Base-by-base conservation (phyloP, 2,113 vertebrate species). In the Bostrychus sinensis region DNA sequence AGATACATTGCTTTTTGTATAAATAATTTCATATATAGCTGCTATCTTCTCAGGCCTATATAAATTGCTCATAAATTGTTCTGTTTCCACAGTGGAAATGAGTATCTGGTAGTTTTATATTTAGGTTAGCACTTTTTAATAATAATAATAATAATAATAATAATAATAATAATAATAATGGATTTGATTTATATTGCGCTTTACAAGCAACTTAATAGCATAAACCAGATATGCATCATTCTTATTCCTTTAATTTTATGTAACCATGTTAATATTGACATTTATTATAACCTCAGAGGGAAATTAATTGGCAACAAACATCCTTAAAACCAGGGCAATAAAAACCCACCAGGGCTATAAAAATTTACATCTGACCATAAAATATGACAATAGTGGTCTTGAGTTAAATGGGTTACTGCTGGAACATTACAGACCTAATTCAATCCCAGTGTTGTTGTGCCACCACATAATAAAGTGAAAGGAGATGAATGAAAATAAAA, bases 281-380 rank as follows among this genome's bases (percentile, higher is more conserved):
- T 42, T 37, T 55, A 50, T 32, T 48, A 25, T 41, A 23, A 30
- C 32, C 38, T 59, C 36, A 12, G n/a, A 59, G 41, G 46, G 28
- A 34, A 43, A 19, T 39, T 67, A 7, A 70, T 60, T 61, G n/a
- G 23, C 55, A 43, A 43, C 45, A 46, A 75, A 69, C 11, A 39
- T 22, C 43, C 37, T 30, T 11, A 57, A 73, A 45, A 53, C 22
- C 14, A 51, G 12, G 11, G n/a, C 17, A 66, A 48, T 32, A 39
- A 71, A 75, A 62, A 7, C 56, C 20, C 23, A 75, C 48, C 46
- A 45, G 19, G 41, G 16, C 43, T 30, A 56, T 79, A 56, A 71
- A 51, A 43, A 38, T 75, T 55, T 22, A 69, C 7, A 65, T 58
- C 36, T 37, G 38, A 34, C 54, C 32, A 60, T 77, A 66, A 82